Base-by-base conservation (phyloP, 2,113 vertebrate genomes). In the Lichenostomus cassidix region DNA sequence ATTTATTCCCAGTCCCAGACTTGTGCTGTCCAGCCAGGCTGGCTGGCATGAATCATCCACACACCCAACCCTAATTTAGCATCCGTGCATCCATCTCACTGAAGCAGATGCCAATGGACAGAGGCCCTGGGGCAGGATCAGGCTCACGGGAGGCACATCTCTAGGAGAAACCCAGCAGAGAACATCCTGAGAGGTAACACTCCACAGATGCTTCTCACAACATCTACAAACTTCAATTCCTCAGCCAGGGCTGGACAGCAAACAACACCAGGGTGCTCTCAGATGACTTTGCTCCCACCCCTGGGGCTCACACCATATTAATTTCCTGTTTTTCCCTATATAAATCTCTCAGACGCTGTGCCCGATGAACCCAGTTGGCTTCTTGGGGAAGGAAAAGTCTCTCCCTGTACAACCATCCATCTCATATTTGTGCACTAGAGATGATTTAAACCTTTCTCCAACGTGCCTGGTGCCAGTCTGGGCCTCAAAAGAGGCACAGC, bases 291-390 rank as follows among this genome's bases (percentile, higher is more conserved):
- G 27, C n/a, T 79, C 49, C 71, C 46, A 28, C 19, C 31, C 62
- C 27, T 29, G 20, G 20, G 20, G 25, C 71, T 80, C 46, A 28
- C 15, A 42, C 31, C 33, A 27, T 24, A 37, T 46, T 12, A 25
- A 80, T 55, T 82, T 64, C 31, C 52, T 55, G 8, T 46, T 73
- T 83, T 39, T 21, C 33, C 29, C 5, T 17, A 10, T 7, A 65
- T 42, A 83, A 86, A 88, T 83, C 58, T 27, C 60, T 33, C 31
- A 42, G 39, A 46, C 1, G 1, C 52, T 46, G 21, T 7, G 22
- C n/a, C 46, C 1, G 2, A 33, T 0, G 1, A 69, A 37, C 19
- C 8, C 18, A 42, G 50, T 0, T 42, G 27, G 29, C 56, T 46
- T 76, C 55, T 1, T 27, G 37, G 56, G 64, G 83, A 70, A 65